Conservation (phyloP, 2,797 vertebrate species). For the Heteromormyrus szaboi region DNA sequence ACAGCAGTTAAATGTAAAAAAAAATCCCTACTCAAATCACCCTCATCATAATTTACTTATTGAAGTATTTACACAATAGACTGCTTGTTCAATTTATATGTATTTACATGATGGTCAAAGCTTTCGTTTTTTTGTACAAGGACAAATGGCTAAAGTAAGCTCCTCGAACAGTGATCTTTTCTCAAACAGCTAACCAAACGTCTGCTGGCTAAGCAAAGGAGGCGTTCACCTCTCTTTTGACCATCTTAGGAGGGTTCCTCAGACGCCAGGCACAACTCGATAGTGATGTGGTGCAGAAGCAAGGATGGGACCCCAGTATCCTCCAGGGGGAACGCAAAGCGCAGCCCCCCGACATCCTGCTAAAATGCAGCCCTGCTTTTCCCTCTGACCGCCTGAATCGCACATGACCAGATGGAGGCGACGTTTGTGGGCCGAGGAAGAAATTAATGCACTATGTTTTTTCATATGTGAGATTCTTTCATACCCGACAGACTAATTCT, state of each 20-base stretch:
- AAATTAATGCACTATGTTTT: not conserved
- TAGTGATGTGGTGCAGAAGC: not conserved
- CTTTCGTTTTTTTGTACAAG: not conserved
- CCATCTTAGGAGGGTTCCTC: not conserved
- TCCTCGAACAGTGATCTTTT: not conserved
- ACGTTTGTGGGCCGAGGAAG: not conserved
- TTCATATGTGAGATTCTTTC: not conserved
- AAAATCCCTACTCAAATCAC: not conserved
- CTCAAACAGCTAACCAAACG: not conserved
- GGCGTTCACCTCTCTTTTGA: not conserved
- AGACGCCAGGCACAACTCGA: not conserved
- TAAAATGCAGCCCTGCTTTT: not conserved
- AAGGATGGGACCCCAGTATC: not conserved
- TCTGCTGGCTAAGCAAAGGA: not conserved
- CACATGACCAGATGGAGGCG: not conserved
- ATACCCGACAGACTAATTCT: not conserved
- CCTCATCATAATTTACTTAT: conserved; percentile 15
- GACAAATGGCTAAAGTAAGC: conserved; percentile 7
- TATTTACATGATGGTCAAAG: conserved; percentile 13
- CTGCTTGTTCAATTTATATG: conserved; percentile 10
- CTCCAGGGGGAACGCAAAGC: not conserved
- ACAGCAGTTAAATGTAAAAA: conserved; percentile 2
- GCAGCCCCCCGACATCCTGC: not conserved
- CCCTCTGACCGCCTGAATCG: not conserved
- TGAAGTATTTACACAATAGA: conserved; percentile 13